Conservation (phyloP, 2,888 invertebrate species). For the Arrhopalites spinosus region DNA sequence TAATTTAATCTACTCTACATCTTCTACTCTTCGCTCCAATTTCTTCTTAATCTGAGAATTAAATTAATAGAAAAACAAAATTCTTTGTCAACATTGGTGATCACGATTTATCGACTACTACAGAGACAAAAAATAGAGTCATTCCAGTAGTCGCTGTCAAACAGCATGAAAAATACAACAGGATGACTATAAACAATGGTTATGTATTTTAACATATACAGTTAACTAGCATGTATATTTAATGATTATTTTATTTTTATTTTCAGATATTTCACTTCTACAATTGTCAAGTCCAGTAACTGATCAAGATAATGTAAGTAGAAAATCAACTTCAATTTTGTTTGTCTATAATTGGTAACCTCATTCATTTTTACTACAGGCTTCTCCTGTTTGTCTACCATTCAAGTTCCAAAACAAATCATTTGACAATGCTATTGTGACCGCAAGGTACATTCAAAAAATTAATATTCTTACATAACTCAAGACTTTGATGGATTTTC, state of each 20-base stretch:
- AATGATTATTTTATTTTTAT: not conserved
- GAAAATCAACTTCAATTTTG: not conserved
- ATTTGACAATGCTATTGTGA: slow-evolving; percentile 26
- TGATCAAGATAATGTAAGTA: slow-evolving; percentile 37
- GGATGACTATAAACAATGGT: slow-evolving; percentile 41
- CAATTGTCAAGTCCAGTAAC: slow-evolving; percentile 37
- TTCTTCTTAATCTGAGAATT: too few species aligned
- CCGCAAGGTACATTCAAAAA: too few species aligned
- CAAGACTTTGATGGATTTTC: too few species aligned
- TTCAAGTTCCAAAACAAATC: slow-evolving; percentile 33
- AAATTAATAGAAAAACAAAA: not conserved
- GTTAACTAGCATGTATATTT: not conserved
- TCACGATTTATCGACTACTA: slow-evolving; percentile 41
- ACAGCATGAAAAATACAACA: slow-evolving; percentile 45
- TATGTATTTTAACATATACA: not conserved
- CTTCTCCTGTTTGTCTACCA: slow-evolving; percentile 47
- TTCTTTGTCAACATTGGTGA: slow-evolving; percentile 43
- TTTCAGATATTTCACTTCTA: slow-evolving; percentile 43
- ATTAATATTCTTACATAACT: too few species aligned
- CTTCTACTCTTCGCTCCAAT: too few species aligned
- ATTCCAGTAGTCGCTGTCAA: slow-evolving; percentile 39
- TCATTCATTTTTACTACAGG: slow-evolving; percentile 10
- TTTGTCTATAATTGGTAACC: not conserved
- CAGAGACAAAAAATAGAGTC: slow-evolving; percentile 34
- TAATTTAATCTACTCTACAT: too few species aligned